Evolutionary conservation across 2,888 invertebrate species (phyloP).

Genomic region (Blomia tropicalis): DNA sequence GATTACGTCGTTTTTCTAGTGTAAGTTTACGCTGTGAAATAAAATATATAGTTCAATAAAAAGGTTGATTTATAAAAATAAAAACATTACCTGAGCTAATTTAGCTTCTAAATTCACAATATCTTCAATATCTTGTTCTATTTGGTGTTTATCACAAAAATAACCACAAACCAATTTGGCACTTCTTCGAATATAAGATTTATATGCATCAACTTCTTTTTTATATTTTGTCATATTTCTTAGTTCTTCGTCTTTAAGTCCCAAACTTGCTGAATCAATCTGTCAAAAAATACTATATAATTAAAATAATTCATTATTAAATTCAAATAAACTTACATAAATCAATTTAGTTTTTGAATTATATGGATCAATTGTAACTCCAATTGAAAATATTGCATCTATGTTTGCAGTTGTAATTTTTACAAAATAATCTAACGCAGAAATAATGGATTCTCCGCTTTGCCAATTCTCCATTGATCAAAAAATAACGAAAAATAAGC

Average conservation of each 20-base stretch:
- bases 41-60: neutral
- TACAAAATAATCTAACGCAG: too few species aligned
- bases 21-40: neutral
- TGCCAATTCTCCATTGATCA: too few species aligned
- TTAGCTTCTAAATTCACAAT: neutral
- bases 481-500: too few species aligned
- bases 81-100: neutral
- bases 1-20: neutral
- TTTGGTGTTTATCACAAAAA: neutral
- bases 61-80: neutral
- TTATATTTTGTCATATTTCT: neutral
- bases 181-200: neutral
- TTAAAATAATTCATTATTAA: neutral
- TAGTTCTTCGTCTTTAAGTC: neutral
- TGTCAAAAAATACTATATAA: neutral
- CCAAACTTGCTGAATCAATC: neutral
- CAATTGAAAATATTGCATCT: neutral
- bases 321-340: neutral
- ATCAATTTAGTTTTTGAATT: neutral
- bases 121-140: neutral
- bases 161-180: neutral
- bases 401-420: too few species aligned
- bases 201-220: neutral
- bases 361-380: neutral
- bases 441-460: too few species aligned